Base-by-base conservation (phyloP, 2,888 invertebrate species). In the Pristionchus arcanus region DNA sequence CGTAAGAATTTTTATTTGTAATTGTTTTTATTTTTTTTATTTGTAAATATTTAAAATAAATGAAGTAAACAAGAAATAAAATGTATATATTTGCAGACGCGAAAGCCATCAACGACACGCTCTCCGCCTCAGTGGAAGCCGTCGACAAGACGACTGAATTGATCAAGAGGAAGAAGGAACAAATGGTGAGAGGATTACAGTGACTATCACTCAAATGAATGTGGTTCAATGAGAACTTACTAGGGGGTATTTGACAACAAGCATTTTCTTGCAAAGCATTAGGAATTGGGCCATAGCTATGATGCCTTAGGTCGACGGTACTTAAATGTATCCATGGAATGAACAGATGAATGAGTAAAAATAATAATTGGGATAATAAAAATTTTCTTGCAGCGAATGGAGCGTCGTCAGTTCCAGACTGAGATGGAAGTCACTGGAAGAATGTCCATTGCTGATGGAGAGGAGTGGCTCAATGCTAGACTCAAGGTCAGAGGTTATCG, bases 81-180 rank as follows among this genome's bases (percentile, higher is more conserved):
- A 74, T 11, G n/a, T n/a, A 19, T 2, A 21, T 42, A 13, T n/a
- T 28, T 91, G 53, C 90, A 94, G 94, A 94, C 89, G 94, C 93
- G 77, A 93, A 93, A 28, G 94, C 93, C 4, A 94, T 94, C 21
- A 92, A 94, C 77, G 92, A 92, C 49, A 94, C 94, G 1, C 89
- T 94, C 16, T 90, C 91, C 19, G 94, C 94, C n/a, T 90, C 94
- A 66, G 94, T 92, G 42, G 91, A 92, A 34, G 94, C 94, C 83
- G 94, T 94, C 15, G 93, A 94, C 71, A 94, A 94, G 90, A 94
- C 94, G 16, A 94, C 94, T 15, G 94, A 94, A 87, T 90, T 94
- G 37, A 94, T 94, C 87, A 91, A 93, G 55, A 91, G 94, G 15
- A 93, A 93, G 74, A 94, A 93, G 53, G 93, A 94, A 68, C 93